These are phyloP conservation scores for Strix aluco DNA, from an alignment of 2,113 vertebrate genomes.

Conservation along the genomic window DNA sequence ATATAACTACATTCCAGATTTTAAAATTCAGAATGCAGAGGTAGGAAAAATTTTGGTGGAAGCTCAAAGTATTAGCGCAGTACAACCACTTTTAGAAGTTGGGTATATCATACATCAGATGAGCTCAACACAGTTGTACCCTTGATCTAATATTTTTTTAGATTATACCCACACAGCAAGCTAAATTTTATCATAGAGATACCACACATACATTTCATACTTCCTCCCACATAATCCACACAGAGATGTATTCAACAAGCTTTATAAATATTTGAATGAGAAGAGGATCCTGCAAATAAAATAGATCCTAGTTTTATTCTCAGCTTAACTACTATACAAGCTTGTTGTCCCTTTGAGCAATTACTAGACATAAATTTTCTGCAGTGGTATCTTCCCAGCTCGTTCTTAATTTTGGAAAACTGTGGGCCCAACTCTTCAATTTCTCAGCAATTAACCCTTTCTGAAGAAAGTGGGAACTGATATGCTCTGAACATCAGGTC, in stretches of 20 bases:
- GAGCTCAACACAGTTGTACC: constrained; percentile 10
- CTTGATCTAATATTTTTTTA: constrained; percentile 18
- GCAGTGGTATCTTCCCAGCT: not conserved
- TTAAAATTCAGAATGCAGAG: not conserved
- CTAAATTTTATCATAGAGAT: constrained; percentile 39
- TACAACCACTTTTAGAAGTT: not conserved
- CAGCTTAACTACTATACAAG: not conserved
- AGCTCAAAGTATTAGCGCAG: not conserved
- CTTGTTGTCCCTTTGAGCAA: not conserved
- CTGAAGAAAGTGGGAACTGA: not conserved
- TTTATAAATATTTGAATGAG: constrained; percentile 63
- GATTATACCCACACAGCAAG: constrained; percentile 36
- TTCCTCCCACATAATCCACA: constrained; percentile 53
- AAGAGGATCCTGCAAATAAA: constrained; percentile 40
- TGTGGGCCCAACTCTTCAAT: not conserved
- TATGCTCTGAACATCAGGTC: not conserved
- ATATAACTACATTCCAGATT: not conserved
- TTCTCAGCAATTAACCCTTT: not conserved
- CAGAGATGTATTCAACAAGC: constrained; percentile 12
- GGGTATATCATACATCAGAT: not conserved
- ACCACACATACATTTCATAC: constrained; percentile 47
- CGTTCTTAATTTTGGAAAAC: not conserved
- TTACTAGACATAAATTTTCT: not conserved
- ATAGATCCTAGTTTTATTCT: constrained; percentile 27
- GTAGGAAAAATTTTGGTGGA: not conserved